Conservation (phyloP, 2,113 vertebrate genomes). For the Apodemus sylvaticus region DNA sequence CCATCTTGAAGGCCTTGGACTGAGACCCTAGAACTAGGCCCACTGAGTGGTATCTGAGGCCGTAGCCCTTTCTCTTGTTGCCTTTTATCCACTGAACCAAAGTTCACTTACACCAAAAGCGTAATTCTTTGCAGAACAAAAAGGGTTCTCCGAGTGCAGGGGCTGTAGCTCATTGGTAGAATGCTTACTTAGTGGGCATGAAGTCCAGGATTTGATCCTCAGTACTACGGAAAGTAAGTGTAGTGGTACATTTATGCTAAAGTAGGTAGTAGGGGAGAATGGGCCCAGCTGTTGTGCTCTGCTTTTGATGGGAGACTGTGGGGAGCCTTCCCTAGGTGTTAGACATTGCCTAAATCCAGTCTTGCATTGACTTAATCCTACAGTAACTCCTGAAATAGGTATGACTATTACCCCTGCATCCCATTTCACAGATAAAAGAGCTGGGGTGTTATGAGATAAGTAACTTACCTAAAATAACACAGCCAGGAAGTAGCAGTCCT, state of each 20-base stretch:
- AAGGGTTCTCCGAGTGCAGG: background rate
- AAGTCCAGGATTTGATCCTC: background rate
- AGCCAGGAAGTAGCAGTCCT: slow-evolving; percentile 20
- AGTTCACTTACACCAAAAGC: slow-evolving; percentile 22
- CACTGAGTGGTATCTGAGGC: background rate
- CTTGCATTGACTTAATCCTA: background rate
- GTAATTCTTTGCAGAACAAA: background rate
- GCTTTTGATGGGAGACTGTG: background rate
- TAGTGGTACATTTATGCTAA: background rate
- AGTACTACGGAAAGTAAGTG: background rate
- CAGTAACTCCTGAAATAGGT: background rate
- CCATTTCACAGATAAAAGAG: slow-evolving; percentile 3
- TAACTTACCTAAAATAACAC: slow-evolving; percentile 21
- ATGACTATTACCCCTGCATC: background rate
- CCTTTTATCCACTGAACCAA: background rate
- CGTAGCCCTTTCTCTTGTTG: background rate
- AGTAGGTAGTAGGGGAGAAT: background rate
- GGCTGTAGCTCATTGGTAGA: background rate
- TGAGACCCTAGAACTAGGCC: background rate
- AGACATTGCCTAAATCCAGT: background rate
- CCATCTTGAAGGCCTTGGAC: background rate
- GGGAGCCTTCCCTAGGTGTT: background rate
- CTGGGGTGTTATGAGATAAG: background rate
- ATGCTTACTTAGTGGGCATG: background rate
- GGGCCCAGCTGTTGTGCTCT: background rate